Evolutionary conservation across 2,113 vertebrate species (phyloP).

Genomic region (Corythoichthys intestinalis): DNA sequence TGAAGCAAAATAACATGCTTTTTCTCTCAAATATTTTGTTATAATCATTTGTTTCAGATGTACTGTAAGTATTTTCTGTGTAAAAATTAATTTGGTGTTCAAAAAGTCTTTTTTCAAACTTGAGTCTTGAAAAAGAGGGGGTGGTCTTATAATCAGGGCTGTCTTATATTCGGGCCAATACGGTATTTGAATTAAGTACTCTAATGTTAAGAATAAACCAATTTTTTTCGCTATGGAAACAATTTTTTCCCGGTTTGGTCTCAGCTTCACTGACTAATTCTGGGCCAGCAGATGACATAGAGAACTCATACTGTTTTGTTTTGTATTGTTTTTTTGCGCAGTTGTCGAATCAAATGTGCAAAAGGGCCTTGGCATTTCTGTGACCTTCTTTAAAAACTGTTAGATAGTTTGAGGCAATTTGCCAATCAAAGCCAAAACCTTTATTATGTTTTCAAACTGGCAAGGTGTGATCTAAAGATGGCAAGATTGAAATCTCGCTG

Average conservation of each 20-base stretch:
- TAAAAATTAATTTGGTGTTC: too few relatives aligned
- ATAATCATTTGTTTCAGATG: too few relatives aligned
- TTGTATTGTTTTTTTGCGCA: not conserved
- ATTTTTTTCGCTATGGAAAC: too few relatives aligned
- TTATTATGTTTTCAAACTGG: not conserved
- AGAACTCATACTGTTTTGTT: not conserved
- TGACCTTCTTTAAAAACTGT: slow-evolving; percentile 16
- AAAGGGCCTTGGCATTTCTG: slow-evolving; percentile 8
- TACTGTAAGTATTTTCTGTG: too few relatives aligned
- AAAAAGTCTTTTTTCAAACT: too few relatives aligned
- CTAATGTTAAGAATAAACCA: too few relatives aligned
- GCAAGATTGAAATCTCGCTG: slow-evolving; percentile 11
- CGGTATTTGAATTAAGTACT: too few relatives aligned
- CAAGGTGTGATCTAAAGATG: slow-evolving; percentile 1
- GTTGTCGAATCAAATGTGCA: not conserved
- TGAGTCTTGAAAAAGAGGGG: too few relatives aligned
- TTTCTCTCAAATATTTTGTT: too few relatives aligned
- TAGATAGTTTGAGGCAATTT: slow-evolving; percentile 10
- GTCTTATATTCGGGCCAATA: too few relatives aligned
- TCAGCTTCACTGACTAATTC: slow-evolving; percentile 1
- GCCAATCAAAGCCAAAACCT: slow-evolving; percentile 9
- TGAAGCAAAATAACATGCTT: too few relatives aligned
- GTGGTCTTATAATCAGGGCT: too few relatives aligned
- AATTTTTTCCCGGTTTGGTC: not conserved
- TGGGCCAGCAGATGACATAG: not conserved